Percentiles rank a stretch among this genome's conserved stretches.
Evolutionary conservation across 2,113 vertebrate species (phyloP).

Genomic region (Puntigrus tetrazona): DNA sequence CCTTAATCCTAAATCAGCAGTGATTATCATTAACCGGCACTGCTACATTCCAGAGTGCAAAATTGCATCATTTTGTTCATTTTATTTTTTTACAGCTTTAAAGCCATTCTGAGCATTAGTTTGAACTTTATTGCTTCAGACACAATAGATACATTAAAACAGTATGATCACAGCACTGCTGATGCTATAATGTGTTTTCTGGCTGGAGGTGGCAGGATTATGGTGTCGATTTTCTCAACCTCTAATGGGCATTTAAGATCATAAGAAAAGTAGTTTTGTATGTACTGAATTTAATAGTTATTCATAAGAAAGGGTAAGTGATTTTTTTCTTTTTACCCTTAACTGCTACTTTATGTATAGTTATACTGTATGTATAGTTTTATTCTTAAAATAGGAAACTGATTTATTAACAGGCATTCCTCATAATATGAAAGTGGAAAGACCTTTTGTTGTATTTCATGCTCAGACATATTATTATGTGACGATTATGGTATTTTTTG

Average conservation of each 20-base stretch:
- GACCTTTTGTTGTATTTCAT: slow-evolving; percentile 51
- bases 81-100: slow-evolving; percentile 31
- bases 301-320: neutral
- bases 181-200: neutral
- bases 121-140: neutral
- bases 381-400: neutral
- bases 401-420: slow-evolving; percentile 70
- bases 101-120: neutral
- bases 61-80: neutral
- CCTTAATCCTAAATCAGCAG: neutral
- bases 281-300: neutral
- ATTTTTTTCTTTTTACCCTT: slow-evolving; percentile 29
- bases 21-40: neutral
- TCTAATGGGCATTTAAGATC: slow-evolving; percentile 43
- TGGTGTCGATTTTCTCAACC: neutral
- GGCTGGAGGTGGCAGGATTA: neutral
- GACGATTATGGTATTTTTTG: neutral
- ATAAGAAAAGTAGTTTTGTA: slow-evolving; percentile 31
- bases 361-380: slow-evolving; percentile 68
- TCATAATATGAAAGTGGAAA: slow-evolving; percentile 59
- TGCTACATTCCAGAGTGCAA: slow-evolving; percentile 49
- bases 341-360: slow-evolving; percentile 61
- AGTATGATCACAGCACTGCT: neutral
- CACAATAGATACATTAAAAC: slow-evolving; percentile 7
- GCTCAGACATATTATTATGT: slow-evolving; percentile 13